A percentile compares a stretch with the other conserved stretches of the same genome.
Evolutionary conservation across 2,888 invertebrate species (phyloP).

Genomic region (Andrena marginata): DNA sequence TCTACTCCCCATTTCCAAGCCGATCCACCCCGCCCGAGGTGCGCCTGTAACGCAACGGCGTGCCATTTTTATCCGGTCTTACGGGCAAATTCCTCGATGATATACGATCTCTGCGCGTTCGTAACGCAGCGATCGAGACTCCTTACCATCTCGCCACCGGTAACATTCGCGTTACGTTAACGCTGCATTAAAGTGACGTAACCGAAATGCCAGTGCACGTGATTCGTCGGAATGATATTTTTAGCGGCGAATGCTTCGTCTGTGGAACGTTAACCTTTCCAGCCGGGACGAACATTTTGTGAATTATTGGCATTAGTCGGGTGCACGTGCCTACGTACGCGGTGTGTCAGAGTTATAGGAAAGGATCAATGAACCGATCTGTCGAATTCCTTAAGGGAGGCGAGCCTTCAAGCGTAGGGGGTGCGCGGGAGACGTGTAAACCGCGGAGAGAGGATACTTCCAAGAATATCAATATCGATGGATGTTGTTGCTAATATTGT

Average conservation of each 20-base stretch:
- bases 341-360: not conserved
- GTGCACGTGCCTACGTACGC: not conserved
- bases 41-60: not conserved
- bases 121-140: constrained; percentile 20
- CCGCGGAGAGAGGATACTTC: too few species aligned
- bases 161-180: constrained; percentile 33
- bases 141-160: not conserved
- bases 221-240: constrained; percentile 42
- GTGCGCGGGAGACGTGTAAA: too few species aligned
- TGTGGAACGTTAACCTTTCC: constrained; percentile 40
- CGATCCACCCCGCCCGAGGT: not conserved
- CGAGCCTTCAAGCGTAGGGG: too few species aligned
- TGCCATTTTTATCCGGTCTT: not conserved
- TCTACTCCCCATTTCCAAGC: constrained; percentile 29
- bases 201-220: constrained; percentile 16
- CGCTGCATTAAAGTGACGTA: constrained; percentile 24
- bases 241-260: constrained; percentile 18
- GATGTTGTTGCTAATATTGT: too few species aligned
- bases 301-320: constrained; percentile 8
- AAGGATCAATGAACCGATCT: not conserved
- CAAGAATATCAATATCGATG: too few species aligned
- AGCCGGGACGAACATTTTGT: constrained; percentile 3
- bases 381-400: not conserved
- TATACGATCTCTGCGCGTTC: not conserved
- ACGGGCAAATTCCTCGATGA: not conserved